Conservation (phyloP, 2,797 vertebrate genomes). For the Pangasius macronema region DNA sequence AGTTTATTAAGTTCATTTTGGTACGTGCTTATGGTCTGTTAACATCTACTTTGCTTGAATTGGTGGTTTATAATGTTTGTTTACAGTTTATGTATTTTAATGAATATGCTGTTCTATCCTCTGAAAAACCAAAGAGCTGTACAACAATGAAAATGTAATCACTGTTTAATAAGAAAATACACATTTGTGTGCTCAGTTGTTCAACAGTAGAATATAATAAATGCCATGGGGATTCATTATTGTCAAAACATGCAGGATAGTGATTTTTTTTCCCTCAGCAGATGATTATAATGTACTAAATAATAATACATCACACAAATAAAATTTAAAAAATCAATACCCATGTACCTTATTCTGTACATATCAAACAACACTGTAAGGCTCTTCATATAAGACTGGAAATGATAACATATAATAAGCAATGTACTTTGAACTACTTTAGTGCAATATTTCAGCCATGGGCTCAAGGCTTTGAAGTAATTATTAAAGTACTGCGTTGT, state of each 20-base stretch:
- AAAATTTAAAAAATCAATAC: background rate
- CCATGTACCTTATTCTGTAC: background rate
- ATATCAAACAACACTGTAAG: conserved; percentile 31
- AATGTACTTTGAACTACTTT: background rate
- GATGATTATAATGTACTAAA: conserved; percentile 14
- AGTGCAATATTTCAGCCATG: conserved; percentile 28
- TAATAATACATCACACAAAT: conserved; percentile 1
- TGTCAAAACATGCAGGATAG: conserved; percentile 40
- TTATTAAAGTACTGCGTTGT: background rate
- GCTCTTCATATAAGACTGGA: conserved; percentile 16
- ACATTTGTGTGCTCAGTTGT: conserved; percentile 21
- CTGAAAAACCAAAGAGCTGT: background rate
- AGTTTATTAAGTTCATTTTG: background rate
- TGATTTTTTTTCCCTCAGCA: background rate
- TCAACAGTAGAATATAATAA: conserved; percentile 10
- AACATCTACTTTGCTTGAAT: background rate
- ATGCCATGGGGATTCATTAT: conserved; percentile 18
- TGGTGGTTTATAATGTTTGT: background rate
- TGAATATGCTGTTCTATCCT: background rate
- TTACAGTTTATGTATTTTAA: background rate
- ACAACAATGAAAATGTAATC: conserved; percentile 10
- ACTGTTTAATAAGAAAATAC: conserved; percentile 56
- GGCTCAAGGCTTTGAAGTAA: background rate
- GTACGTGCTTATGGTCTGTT: background rate
- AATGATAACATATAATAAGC: background rate